phyloP scores from a whole-genome alignment of 2,888 invertebrate genomes.

The Ormyrus pomaceus region DNA sequence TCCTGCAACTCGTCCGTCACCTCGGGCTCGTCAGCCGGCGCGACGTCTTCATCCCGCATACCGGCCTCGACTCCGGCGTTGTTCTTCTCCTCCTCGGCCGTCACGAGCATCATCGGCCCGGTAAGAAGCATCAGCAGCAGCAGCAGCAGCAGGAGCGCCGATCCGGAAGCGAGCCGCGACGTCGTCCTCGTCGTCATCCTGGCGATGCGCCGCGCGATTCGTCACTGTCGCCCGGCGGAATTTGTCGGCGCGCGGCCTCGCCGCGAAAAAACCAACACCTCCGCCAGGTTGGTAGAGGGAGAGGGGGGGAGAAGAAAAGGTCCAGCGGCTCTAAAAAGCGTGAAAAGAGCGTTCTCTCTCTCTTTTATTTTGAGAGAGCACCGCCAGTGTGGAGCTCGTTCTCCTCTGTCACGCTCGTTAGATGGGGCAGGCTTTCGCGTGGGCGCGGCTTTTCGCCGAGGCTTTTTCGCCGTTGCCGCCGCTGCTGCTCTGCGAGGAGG shows the following conservation, averaged over 20 bases:
- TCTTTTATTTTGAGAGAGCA: no score
- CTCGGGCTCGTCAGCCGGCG: neutral
- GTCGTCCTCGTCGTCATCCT: no score
- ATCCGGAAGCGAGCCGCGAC: conserved; percentile 14
- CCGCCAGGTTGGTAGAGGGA: neutral
- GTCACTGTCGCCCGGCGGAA: conserved; percentile 19
- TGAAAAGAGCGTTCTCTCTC: conserved; percentile 11
- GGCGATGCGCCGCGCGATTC: conserved; percentile 22
- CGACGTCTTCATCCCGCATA: neutral
- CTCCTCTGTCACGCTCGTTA: conserved; percentile 47
- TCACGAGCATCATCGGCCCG: neutral
- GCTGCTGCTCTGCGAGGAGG: no score
- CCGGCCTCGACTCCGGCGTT: neutral
- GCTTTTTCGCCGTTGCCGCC: neutral
- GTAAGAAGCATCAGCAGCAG: conserved; percentile 11
- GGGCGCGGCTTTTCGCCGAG: neutral
- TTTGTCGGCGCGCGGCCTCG: neutral
- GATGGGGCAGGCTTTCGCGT: conserved; percentile 30
- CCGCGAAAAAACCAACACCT: neutral
- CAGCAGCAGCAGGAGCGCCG: neutral
- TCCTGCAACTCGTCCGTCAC: neutral
- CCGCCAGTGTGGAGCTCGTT: neutral
- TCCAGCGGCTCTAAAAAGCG: conserved; percentile 33
- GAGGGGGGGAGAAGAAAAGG: neutral
- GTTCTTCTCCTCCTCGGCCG: neutral